phyloP scores from a whole-genome alignment of 1,140 invertebrate genomes.

The Papilio aristodemus region DNA sequence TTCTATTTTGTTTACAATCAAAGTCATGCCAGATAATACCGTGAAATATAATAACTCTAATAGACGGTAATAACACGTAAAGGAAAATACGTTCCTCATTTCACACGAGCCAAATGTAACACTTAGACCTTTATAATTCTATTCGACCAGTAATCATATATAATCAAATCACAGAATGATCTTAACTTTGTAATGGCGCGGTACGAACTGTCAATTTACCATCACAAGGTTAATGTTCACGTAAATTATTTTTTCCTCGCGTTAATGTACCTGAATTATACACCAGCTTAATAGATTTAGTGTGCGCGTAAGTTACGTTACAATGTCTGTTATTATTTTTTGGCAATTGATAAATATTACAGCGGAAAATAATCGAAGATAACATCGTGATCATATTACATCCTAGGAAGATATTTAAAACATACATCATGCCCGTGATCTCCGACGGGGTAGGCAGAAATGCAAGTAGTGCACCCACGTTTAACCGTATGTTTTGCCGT shows the following conservation, averaged over 20 bases:
- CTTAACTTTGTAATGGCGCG: slow-evolving; percentile 39
- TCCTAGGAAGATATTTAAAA: too few species aligned
- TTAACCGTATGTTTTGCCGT: too few species aligned
- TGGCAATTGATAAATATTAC: slow-evolving; percentile 18
- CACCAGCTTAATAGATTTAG: slow-evolving; percentile 11
- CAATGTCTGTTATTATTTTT: neutral
- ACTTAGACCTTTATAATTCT: slow-evolving; percentile 48
- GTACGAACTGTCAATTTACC: slow-evolving; percentile 40
- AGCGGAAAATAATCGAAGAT: neutral
- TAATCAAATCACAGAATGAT: slow-evolving; percentile 51
- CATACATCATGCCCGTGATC: too few species aligned
- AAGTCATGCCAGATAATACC: slow-evolving; percentile 23
- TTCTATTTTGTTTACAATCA: slow-evolving; percentile 21
- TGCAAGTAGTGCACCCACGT: too few species aligned
- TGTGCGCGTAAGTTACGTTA: slow-evolving; percentile 4
- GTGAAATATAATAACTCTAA: slow-evolving; percentile 45
- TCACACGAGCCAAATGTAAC: slow-evolving; percentile 52
- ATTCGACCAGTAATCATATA: slow-evolving; percentile 48
- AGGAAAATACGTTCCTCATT: slow-evolving; percentile 46
- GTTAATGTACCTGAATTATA: slow-evolving; percentile 26
- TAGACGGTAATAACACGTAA: slow-evolving; percentile 46
- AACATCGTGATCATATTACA: too few species aligned
- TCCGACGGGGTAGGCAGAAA: too few species aligned
- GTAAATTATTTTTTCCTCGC: slow-evolving; percentile 36
- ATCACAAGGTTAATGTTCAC: slow-evolving; percentile 34